Evolutionary conservation across 2,888 invertebrate species (phyloP).

Genomic region (Dynastes tityus): DNA sequence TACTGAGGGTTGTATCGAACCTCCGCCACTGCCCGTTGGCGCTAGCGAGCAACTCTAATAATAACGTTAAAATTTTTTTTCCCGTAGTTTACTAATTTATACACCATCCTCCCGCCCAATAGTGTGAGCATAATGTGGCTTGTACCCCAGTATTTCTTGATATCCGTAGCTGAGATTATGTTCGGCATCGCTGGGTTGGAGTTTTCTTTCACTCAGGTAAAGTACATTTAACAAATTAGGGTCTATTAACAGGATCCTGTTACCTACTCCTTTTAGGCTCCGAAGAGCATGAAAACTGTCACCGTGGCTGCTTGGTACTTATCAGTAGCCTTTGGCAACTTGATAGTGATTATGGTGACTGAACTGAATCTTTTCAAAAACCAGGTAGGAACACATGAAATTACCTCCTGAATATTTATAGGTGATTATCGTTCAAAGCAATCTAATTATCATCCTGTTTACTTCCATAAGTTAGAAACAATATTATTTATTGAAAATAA

Average conservation of each 20-base stretch:
- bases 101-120: conserved; percentile 78
- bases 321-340: conserved; percentile 86
- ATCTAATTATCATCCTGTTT: neutral
- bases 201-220: conserved; percentile 87
- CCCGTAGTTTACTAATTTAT: conserved; percentile 72
- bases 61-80: too few relatives aligned
- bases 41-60: too few relatives aligned
- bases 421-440: neutral
- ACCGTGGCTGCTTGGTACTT: conserved; percentile 89
- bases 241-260: neutral
- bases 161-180: conserved; percentile 87
- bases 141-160: conserved; percentile 85
- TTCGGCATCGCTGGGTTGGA: conserved; percentile 88
- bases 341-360: conserved; percentile 84
- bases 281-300: conserved; percentile 87
- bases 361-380: conserved; percentile 77
- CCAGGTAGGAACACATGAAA: conserved; percentile 72
- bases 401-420: neutral
- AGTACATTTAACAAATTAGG: neutral
- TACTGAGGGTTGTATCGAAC: too few relatives aligned
- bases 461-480: neutral
- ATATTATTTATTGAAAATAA: neutral
- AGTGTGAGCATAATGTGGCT: conserved; percentile 82
- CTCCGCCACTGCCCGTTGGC: too few relatives aligned
- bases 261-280: conserved; percentile 74